These are phyloP conservation scores for Xanthorhoe spadicearia DNA, from an alignment of 2,888 invertebrate species.

Conservation along the genomic window DNA sequence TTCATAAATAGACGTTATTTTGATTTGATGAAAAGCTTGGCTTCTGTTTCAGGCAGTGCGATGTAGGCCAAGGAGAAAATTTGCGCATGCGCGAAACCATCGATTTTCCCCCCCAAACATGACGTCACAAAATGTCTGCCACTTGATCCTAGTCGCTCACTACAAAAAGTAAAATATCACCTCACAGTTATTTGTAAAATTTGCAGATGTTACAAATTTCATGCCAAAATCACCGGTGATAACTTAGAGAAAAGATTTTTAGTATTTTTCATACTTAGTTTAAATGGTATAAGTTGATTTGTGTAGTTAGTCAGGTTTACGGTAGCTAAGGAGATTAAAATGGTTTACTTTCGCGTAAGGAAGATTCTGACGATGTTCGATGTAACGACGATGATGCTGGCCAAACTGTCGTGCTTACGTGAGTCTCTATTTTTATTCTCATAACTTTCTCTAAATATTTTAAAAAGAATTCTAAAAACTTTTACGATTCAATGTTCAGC, in stretches of 20 bases:
- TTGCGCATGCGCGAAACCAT: constrained; percentile 74
- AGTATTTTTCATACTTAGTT: constrained; percentile 39
- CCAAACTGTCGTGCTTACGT: constrained; percentile 74
- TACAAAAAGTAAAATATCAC: constrained; percentile 73
- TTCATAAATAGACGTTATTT: constrained; percentile 76
- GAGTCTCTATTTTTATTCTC: constrained; percentile 52
- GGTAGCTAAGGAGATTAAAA: constrained; percentile 66
- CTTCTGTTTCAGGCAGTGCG: constrained; percentile 61
- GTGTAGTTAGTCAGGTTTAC: constrained; percentile 51
- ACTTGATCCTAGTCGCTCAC: constrained; percentile 61
- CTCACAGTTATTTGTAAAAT: constrained; percentile 54
- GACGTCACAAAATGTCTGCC: constrained; percentile 82
- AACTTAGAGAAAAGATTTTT: constrained; percentile 45
- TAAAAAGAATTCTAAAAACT: too few relatives aligned
- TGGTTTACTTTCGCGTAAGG: constrained; percentile 61
- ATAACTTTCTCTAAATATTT: background rate
- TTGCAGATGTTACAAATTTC: constrained; percentile 60
- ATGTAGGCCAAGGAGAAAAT: constrained; percentile 76
- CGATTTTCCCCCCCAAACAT: constrained; percentile 66
- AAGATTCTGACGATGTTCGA: constrained; percentile 60
- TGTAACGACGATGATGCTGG: constrained; percentile 56
- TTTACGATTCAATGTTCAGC: too few relatives aligned
- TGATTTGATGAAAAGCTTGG: constrained; percentile 57
- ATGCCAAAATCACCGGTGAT: constrained; percentile 55
- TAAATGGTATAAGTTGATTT: constrained; percentile 53